phyloP scores from a whole-genome alignment of 1,140 invertebrate genomes.

The Ectropis grisescens region DNA sequence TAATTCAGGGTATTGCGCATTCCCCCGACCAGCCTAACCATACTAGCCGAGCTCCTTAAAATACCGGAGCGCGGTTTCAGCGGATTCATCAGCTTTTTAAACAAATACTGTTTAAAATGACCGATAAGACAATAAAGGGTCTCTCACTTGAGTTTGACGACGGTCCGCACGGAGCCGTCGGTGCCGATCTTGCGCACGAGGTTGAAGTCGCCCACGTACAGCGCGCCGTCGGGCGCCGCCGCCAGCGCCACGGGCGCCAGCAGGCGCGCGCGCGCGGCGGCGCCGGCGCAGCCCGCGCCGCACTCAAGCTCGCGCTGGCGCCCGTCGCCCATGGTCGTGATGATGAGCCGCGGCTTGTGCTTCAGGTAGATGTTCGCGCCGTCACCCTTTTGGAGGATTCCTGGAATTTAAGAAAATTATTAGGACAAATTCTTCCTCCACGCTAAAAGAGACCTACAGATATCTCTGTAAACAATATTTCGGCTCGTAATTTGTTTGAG shows the following conservation, averaged over 20 bases:
- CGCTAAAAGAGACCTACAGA: too few species aligned
- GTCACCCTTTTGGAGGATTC: conserved; percentile 97
- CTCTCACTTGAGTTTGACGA: conserved; percentile 91
- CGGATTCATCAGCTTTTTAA: too few species aligned
- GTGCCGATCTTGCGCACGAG: conserved; percentile 91
- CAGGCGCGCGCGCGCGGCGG: conserved; percentile 84
- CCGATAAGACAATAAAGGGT: too few species aligned
- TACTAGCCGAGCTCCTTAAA: too few species aligned
- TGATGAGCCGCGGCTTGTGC: conserved; percentile 91
- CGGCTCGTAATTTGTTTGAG: too few species aligned
- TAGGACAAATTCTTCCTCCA: conserved; percentile 1
- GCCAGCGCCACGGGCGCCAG: conserved; percentile 93
- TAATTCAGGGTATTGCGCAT: too few species aligned
- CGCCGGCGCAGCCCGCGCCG: conserved; percentile 82
- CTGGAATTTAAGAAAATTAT: conserved; percentile 48
- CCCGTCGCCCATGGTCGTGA: conserved; percentile 94
- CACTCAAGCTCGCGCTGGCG: conserved; percentile 89
- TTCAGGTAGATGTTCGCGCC: conserved; percentile 96
- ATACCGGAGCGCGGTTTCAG: too few species aligned
- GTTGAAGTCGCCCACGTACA: conserved; percentile 97
- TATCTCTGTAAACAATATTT: too few species aligned
- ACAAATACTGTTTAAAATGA: too few species aligned
- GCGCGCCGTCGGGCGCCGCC: conserved; percentile 91
- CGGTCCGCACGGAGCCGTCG: conserved; percentile 88
- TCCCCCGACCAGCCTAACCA: too few species aligned